A percentile compares a stretch with the other conserved stretches of the same genome.
Evolutionary conservation across 2,797 vertebrate genomes (phyloP).

Genomic region (Pogonophryne albipinna): DNA sequence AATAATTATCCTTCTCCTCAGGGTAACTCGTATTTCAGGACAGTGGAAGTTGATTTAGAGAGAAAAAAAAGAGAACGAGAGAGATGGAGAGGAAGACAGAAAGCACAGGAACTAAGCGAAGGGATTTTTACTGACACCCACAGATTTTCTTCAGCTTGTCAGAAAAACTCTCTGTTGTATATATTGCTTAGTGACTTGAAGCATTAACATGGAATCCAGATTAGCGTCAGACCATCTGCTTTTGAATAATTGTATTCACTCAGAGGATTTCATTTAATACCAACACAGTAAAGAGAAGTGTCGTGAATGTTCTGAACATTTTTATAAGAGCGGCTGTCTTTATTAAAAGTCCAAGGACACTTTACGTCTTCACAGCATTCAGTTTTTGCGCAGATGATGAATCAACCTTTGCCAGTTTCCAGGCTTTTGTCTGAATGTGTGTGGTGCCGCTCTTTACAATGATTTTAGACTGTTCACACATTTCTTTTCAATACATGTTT

Average conservation of each 20-base stretch:
- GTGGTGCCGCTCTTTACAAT: not conserved
- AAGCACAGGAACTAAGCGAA: slow-evolving; percentile 18
- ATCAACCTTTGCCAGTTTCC: slow-evolving; percentile 3
- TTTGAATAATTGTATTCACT: slow-evolving; percentile 76
- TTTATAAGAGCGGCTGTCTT: slow-evolving; percentile 44
- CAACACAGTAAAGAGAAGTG: slow-evolving; percentile 56
- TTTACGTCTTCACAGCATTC: slow-evolving; percentile 12
- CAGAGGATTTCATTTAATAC: slow-evolving; percentile 75
- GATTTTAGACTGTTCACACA: not conserved
- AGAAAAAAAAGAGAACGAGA: slow-evolving; percentile 34
- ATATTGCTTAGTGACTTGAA: slow-evolving; percentile 60
- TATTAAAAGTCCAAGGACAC: slow-evolving; percentile 36
- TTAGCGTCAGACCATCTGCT: slow-evolving; percentile 83
- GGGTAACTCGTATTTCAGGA: slow-evolving; percentile 81
- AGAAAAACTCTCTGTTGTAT: slow-evolving; percentile 70
- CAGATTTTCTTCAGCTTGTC: slow-evolving; percentile 71
- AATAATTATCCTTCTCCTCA: slow-evolving; percentile 85
- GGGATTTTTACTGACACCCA: slow-evolving; percentile 51
- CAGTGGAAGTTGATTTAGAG: slow-evolving; percentile 69
- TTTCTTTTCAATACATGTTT: not conserved
- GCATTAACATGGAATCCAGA: slow-evolving; percentile 79
- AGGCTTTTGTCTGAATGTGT: slow-evolving; percentile 1
- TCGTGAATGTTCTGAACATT: slow-evolving; percentile 27
- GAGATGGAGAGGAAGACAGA: slow-evolving; percentile 24
- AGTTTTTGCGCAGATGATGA: slow-evolving; percentile 12